Percentiles rank a stretch among this genome's conserved stretches.
Conservation (phyloP, 1,140 invertebrate species). For the Kradibia gibbosae region DNA sequence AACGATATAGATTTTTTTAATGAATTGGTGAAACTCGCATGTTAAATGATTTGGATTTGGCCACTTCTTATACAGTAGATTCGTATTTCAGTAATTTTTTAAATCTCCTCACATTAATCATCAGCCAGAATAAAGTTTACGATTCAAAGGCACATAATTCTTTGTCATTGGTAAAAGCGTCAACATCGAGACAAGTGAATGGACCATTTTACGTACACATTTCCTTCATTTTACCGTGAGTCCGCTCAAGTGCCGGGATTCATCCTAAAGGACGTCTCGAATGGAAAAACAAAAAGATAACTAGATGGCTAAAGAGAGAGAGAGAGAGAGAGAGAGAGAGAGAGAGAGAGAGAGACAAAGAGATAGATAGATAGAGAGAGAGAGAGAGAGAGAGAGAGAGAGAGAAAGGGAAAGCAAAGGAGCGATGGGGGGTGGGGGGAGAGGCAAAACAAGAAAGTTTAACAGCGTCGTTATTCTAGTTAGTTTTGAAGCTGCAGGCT, state of each 20-base stretch:
- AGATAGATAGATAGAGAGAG: background rate
- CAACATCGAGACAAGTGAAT: background rate
- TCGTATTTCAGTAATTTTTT: background rate
- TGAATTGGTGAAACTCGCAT: background rate
- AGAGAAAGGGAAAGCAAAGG: too few species aligned
- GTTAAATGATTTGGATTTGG: background rate
- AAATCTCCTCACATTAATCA: background rate
- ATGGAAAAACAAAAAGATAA: background rate
- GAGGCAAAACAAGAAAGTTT: constrained; percentile 20
- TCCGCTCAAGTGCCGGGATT: background rate
- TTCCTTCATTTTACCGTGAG: background rate
- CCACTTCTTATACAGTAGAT: background rate
- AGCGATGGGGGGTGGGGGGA: background rate
- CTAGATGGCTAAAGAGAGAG: background rate
- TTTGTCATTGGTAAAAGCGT: background rate
- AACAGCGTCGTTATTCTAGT: constrained; percentile 44
- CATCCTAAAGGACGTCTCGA: background rate
- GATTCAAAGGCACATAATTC: background rate
- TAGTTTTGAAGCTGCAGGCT: constrained; percentile 42
- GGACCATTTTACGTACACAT: background rate
- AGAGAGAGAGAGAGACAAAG: background rate
- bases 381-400: background rate
- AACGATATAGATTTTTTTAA: background rate
- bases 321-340: background rate
- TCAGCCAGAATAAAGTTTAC: background rate